Conservation (phyloP, 2,113 vertebrate species). For the Pleuronectes platessa region DNA sequence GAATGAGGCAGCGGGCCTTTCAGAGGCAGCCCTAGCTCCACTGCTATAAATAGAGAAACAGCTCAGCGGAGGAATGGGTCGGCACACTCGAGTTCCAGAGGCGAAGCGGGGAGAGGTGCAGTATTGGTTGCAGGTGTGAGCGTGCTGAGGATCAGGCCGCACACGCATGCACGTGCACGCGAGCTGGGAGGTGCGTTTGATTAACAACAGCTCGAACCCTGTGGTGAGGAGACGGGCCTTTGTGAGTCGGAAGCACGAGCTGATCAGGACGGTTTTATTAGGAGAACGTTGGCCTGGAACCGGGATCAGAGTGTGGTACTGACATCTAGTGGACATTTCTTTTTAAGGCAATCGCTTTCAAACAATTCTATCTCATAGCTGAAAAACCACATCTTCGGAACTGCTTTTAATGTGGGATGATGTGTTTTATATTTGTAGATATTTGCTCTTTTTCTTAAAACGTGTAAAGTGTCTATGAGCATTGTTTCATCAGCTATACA, state of each 20-base stretch:
- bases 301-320: not conserved
- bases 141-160: not conserved
- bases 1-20: slow-evolving; percentile 53
- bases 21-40: slow-evolving; percentile 40
- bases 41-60: slow-evolving; percentile 73
- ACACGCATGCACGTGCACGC: not conserved
- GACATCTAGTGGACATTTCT: slow-evolving; percentile 64
- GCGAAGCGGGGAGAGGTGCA: not conserved
- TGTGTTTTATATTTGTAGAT: not conserved
- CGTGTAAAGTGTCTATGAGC: not conserved
- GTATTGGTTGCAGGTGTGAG: slow-evolving; percentile 38
- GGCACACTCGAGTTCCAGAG: slow-evolving; percentile 46
- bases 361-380: too few relatives aligned
- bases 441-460: not conserved
- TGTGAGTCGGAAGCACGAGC: not conserved
- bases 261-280: slow-evolving; percentile 14
- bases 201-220: slow-evolving; percentile 3
- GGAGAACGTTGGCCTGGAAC: too few relatives aligned
- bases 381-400: not conserved
- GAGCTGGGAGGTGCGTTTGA: not conserved
- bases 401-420: too few relatives aligned
- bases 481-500: not conserved
- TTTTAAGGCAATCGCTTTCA: not conserved
- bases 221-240: not conserved
- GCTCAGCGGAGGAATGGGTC: slow-evolving; percentile 52